Percentiles rank a stretch among this genome's conserved stretches.
phyloP scores from a whole-genome alignment of 2,888 invertebrate genomes.

The Sisyra nigra region DNA sequence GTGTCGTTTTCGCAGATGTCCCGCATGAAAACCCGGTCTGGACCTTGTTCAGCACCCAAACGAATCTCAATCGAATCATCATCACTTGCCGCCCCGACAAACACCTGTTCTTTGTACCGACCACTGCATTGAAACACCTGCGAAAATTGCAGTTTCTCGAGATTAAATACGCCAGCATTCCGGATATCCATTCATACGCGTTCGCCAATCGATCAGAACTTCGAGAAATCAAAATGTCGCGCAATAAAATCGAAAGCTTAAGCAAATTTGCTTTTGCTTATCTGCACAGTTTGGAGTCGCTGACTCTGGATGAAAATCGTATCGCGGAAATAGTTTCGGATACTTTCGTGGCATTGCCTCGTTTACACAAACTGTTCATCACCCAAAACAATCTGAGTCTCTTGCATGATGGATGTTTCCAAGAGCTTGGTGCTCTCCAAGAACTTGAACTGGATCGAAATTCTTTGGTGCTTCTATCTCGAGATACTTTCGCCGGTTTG shows the following conservation, averaged over 20 bases:
- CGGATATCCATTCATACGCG: constrained; percentile 49
- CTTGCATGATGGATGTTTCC: constrained; percentile 72
- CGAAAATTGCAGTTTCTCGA: constrained; percentile 47
- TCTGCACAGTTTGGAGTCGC: constrained; percentile 46
- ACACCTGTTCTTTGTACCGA: constrained; percentile 53
- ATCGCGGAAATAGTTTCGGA: constrained; percentile 56
- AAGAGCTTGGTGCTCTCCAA: constrained; percentile 52
- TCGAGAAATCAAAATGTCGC: constrained; percentile 45
- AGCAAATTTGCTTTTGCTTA: constrained; percentile 56
- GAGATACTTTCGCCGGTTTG: constrained; percentile 63
- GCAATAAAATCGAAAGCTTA: constrained; percentile 52
- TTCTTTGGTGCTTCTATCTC: constrained; percentile 55
- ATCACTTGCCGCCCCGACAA: constrained; percentile 56
- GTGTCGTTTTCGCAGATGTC: constrained; percentile 58
- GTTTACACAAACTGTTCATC: constrained; percentile 55
- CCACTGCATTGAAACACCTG: constrained; percentile 47
- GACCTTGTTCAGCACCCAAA: constrained; percentile 58
- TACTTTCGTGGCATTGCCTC: constrained; percentile 57
- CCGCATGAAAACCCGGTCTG: constrained; percentile 54
- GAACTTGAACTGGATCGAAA: constrained; percentile 69
- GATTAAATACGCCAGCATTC: constrained; percentile 56
- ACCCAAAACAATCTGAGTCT: constrained; percentile 75
- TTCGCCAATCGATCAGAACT: constrained; percentile 58
- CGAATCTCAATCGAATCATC: constrained; percentile 48
- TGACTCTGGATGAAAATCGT: constrained; percentile 61